Conservation (phyloP, 1,140 invertebrate genomes). For the Orchesella cincta region DNA sequence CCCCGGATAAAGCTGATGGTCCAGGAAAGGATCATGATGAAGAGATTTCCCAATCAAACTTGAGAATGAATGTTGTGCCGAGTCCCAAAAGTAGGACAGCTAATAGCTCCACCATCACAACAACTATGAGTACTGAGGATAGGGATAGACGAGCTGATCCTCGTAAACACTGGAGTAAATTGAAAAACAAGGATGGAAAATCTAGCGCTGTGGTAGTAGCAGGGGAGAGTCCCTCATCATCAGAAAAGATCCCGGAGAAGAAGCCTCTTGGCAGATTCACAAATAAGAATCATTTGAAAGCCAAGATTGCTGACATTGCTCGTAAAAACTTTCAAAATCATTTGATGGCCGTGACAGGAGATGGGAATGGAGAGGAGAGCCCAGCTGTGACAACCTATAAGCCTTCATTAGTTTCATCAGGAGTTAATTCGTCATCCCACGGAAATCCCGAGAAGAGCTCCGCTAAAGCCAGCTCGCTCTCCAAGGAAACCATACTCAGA, state of each 20-base stretch:
- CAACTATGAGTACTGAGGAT: too few relatives aligned
- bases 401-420: neutral
- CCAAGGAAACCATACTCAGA: neutral
- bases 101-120: neutral
- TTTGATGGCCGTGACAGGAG: neutral
- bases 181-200: constrained; percentile 29
- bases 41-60: neutral
- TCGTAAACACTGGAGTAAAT: constrained; percentile 36
- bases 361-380: neutral
- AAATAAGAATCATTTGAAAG: neutral
- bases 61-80: neutral
- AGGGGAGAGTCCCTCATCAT: neutral
- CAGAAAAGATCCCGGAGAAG: neutral
- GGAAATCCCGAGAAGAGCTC: neutral
- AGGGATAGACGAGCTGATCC: neutral
- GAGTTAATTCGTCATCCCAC: neutral
- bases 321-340: constrained; percentile 15
- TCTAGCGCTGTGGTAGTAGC: constrained; percentile 29
- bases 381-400: constrained; percentile 37
- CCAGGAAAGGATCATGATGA: neutral
- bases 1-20: neutral
- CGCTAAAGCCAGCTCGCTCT: neutral
- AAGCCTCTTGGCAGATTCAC: neutral
- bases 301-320: constrained; percentile 20
- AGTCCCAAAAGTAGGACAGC: neutral